A percentile compares a stretch with the other conserved stretches of the same genome.
phyloP scores from a whole-genome alignment of 2,113 vertebrate genomes.

The Serilophus lunatus region DNA sequence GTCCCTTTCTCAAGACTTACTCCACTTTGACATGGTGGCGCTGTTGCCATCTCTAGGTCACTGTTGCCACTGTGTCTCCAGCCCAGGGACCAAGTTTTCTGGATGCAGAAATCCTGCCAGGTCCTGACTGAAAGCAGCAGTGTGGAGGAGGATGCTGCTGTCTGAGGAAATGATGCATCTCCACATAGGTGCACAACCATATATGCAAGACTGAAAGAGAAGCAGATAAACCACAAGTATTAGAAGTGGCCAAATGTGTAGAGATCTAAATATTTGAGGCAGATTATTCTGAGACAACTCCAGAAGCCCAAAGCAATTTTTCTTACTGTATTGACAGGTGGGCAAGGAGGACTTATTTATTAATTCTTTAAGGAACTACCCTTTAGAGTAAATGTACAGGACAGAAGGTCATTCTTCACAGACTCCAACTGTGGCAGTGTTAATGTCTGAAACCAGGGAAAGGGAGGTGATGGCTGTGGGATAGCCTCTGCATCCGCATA shows the following conservation, averaged over 20 bases:
- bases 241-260: not conserved
- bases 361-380: not conserved
- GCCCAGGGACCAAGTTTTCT: not conserved
- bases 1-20: not conserved
- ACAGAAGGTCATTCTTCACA: not conserved
- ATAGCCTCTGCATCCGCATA: not conserved
- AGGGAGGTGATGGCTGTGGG: not conserved
- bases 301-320: not conserved
- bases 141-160: not conserved
- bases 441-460: not conserved
- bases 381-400: not conserved
- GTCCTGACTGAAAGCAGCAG: not conserved
- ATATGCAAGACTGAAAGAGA: not conserved
- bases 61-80: not conserved
- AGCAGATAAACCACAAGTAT: not conserved
- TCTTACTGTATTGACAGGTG: not conserved
- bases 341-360: not conserved
- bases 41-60: not conserved
- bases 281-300: not conserved
- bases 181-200: not conserved
- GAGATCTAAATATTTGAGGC: not conserved
- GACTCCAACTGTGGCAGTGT: accelerated
- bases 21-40: not conserved
- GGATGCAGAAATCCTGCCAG: not conserved
- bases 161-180: not conserved